Percentiles rank a stretch among this genome's conserved stretches.
These are phyloP conservation scores for Scophthalmus maximus DNA, from an alignment of 2,113 vertebrate genomes.

Conservation along the genomic window DNA sequence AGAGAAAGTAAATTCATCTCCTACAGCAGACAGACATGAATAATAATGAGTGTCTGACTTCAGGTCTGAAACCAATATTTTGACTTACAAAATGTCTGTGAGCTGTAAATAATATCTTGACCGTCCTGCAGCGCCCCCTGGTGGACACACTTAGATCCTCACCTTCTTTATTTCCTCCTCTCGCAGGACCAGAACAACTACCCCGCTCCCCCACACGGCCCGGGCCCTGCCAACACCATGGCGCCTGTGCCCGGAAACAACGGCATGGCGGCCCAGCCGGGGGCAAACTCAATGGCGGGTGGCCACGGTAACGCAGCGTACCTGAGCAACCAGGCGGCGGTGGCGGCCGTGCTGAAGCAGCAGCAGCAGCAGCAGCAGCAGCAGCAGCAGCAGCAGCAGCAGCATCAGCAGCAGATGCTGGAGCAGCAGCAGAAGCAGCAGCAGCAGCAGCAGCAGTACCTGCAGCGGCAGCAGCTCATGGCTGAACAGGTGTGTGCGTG, in stretches of 20 bases:
- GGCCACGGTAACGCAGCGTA: conserved; percentile 86
- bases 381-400: conserved; percentile 81
- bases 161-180: conserved; percentile 13
- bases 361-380: conserved; percentile 90
- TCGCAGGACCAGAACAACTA: conserved; percentile 89
- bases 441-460: conserved; percentile 83
- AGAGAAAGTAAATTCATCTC: neutral
- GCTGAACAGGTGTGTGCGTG: conserved; percentile 93
- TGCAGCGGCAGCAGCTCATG: conserved; percentile 88
- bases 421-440: conserved; percentile 89
- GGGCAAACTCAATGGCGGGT: conserved; percentile 80
- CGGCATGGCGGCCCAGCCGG: conserved; percentile 82
- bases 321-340: conserved; percentile 87
- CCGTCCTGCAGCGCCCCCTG: neutral
- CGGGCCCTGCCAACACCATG: conserved; percentile 82
- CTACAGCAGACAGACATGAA: neutral
- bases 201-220: conserved; percentile 79
- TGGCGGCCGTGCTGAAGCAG: conserved; percentile 86
- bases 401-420: conserved; percentile 82
- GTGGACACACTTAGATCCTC: neutral
- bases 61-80: too few species aligned
- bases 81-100: too few species aligned
- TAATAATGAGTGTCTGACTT: too few species aligned
- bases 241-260: conserved; percentile 80
- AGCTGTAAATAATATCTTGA: too few species aligned